Evolutionary conservation across 2,797 vertebrate species (phyloP), one percentile per base, ranked within the genome.

Genomic region (Antennarius maculatus): DNA sequence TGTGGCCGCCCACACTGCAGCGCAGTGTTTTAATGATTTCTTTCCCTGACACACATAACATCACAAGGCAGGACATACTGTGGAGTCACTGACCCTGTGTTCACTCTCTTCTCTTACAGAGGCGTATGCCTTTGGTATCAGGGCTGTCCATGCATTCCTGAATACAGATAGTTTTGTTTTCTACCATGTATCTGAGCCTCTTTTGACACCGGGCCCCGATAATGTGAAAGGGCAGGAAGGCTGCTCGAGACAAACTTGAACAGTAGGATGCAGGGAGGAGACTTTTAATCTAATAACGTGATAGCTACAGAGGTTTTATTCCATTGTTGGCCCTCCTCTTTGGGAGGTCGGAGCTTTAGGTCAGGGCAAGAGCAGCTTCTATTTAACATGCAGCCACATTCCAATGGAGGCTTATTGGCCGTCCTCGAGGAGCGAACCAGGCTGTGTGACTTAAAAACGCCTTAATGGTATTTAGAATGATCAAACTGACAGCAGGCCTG

Each of bases 1-100:
- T 86, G 91, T 86, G 89, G 78, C 85, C 81, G 69, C 86, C 91
- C 79, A 89, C 88, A 72, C 76, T 77, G 85, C 79, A 66, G 72
- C 69, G 64, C 81, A 82, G 82, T 14, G 74, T 83, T 79, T 65
- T n/a, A 39, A 71, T 56, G 62, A 77, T 77, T 83, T 75, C 74
- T 65, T 54, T 59, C 54, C 70, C 47, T 56, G 64, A 80, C 46
- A 71, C 67, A 61, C 75, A 73, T 74, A 53, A 55, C 70, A 75
- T 74, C 50, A 60, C 51, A 46, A 62, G 76, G 63, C 65, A 52
- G 64, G 53, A 80, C 55, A 59, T 68, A 62, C 45, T 47, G 66
- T 42, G 61, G 56, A 66, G 71, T 80, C 71, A 58, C 62, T 46
- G 16, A 81, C 71, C 79, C 54, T 14, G 4, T 83, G 78, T 76